These are phyloP conservation scores for Pelosia muscerda DNA, from an alignment of 2,888 invertebrate genomes.

Conservation along the genomic window DNA sequence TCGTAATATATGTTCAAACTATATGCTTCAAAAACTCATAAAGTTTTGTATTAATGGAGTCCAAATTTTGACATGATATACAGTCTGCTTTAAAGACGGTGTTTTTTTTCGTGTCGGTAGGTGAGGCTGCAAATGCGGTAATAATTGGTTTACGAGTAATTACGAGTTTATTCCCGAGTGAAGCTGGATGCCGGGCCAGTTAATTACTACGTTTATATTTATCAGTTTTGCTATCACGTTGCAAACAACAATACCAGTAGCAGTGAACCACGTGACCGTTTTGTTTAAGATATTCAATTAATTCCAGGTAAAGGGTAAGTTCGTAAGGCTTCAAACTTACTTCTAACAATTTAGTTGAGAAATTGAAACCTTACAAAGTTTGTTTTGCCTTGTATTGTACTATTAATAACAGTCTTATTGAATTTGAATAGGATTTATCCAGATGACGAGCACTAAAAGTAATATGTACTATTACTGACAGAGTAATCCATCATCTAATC, in stretches of 20 bases:
- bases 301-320: background rate
- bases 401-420: background rate
- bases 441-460: background rate
- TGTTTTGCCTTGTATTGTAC: background rate
- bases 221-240: background rate
- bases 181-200: background rate
- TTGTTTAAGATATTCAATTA: background rate
- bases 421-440: background rate
- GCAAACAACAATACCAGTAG: background rate
- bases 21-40: too few species aligned
- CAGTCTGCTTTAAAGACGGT: too few species aligned
- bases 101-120: too few species aligned
- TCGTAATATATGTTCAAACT: too few species aligned
- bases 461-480: too few species aligned
- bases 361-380: slow-evolving; percentile 5
- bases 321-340: background rate
- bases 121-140: too few species aligned
- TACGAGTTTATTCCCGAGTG: background rate
- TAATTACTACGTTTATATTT: too few species aligned
- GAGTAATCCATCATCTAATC: too few species aligned
- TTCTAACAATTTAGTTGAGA: background rate
- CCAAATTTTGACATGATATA: too few species aligned
- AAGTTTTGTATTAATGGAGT: too few species aligned
- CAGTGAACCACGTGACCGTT: background rate
- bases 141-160: too few species aligned